Base-by-base conservation (phyloP, 2,113 vertebrate genomes). In the Setophaga coronata region DNA sequence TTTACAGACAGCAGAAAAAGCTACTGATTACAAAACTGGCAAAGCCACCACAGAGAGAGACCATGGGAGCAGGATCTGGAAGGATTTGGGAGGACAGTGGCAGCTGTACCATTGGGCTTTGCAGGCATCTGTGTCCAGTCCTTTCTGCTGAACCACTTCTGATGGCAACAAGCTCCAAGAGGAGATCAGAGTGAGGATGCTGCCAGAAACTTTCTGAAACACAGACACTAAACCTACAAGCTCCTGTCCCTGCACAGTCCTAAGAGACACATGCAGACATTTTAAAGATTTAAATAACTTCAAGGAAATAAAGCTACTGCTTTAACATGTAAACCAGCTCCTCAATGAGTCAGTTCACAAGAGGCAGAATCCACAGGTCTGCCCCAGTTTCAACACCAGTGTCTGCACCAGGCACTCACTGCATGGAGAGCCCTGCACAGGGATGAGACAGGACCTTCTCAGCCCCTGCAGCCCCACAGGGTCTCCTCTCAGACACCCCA, bases 401-500 rank as follows among this genome's bases (percentile, higher is more conserved):
- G 21, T 15, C 74, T 34, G 65, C 76, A 45, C 7, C 1, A 36
- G 18, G 25, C 67, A 12, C 48, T 21, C 0, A 0, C 67, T 34
- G 70, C 14, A 38, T 1, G 2, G 17, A 43, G 19, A 14, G 8
- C 42, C 72, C 34, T 25, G 50, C 0, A 0, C 50, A 8, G 57
- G 50, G 45, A 13, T 23, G 29, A 29, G 43, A n/a, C 40, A 56
- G 47, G 40, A 91, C 11, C 24, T 9, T 3, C 28, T 11, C 7
- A 82, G 70, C 23, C 1, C 47, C 57, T 67, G 72, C 53, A 38
- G 62, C 3, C 72, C 50, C 54, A 16, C 0, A 0, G 53, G 2
- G 0, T 16, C 15, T 33, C 34, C 47, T 62, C 53, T 10, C 70
- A 51, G 14, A 21, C 4, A 0, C 8, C 23, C 42, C 0, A 3